Conservation (phyloP, 2,113 vertebrate genomes). For the Pollimyrus isidori region DNA sequence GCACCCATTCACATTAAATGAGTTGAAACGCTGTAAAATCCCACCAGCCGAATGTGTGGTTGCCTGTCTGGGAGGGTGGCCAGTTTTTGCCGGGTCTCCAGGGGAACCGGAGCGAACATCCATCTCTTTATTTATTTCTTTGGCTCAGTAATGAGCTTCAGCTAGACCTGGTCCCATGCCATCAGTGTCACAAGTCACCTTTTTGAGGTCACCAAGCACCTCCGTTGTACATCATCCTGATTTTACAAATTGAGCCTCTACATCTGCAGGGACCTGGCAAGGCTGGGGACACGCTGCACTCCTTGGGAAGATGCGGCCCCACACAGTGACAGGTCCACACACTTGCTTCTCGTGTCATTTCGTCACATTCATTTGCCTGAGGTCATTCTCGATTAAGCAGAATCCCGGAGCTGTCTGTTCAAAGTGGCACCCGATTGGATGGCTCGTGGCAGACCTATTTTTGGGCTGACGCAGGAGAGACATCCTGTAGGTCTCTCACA, state of each 20-base stretch:
- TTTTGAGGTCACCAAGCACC: not conserved
- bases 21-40: not conserved
- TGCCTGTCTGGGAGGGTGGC: not conserved
- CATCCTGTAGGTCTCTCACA: not conserved
- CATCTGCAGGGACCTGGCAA: not conserved
- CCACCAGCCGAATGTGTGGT: not conserved
- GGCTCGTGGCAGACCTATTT: not conserved
- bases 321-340: not conserved
- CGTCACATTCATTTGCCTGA: not conserved
- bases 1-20: not conserved
- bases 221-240: not conserved
- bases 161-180: not conserved
- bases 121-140: not conserved
- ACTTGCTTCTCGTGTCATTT: not conserved
- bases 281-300: not conserved
- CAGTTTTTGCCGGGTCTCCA: not conserved
- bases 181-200: not conserved
- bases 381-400: not conserved
- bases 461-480: not conserved
- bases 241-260: not conserved
- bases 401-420: not conserved
- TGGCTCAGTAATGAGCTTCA: not conserved
- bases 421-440: not conserved
- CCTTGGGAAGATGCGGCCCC: not conserved
- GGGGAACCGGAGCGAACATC: not conserved